phyloP scores from a whole-genome alignment of 30 jellyfish, hydroid and myxozoan genomes.

The Morbakka virulenta region DNA sequence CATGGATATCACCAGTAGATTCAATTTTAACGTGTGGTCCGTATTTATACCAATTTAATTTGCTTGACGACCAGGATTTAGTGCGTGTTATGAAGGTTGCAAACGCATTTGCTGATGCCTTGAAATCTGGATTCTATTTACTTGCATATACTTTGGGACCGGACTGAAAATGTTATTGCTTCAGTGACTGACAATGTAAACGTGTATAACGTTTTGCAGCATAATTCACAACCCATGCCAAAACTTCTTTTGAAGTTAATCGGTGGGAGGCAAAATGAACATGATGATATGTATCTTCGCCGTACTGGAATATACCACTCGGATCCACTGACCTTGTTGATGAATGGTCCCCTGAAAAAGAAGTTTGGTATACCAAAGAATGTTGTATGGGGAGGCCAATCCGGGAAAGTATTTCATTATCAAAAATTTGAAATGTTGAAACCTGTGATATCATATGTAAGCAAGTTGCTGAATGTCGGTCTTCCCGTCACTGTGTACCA shows the following conservation, averaged over 20 bases:
- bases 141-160: conserved; percentile 69
- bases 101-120: conserved; percentile 37
- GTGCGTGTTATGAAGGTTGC: conserved; percentile 49
- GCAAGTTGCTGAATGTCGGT: conserved; percentile 45
- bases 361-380: conserved; percentile 64
- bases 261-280: conserved; percentile 2
- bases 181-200: conserved; percentile 74
- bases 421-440: conserved; percentile 73
- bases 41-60: conserved; percentile 63
- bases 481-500: conserved; percentile 77
- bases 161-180: conserved; percentile 65
- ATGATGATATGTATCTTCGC: conserved; percentile 3
- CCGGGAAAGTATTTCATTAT: conserved; percentile 59
- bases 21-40: conserved; percentile 96
- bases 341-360: conserved; percentile 71
- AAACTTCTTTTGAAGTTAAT: no score
- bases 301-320: conserved; percentile 61
- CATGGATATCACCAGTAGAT: conserved; percentile 92
- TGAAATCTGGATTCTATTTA: conserved; percentile 26
- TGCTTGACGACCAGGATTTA: conserved; percentile 54
- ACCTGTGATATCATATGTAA: conserved; percentile 75
- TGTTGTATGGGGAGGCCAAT: conserved; percentile 91
- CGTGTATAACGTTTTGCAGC: conserved; percentile 87
- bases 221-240: conserved; percentile 71
- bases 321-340: conserved; percentile 38